Conservation (phyloP, 2,113 vertebrate species). For the Camelus dromedarius region DNA sequence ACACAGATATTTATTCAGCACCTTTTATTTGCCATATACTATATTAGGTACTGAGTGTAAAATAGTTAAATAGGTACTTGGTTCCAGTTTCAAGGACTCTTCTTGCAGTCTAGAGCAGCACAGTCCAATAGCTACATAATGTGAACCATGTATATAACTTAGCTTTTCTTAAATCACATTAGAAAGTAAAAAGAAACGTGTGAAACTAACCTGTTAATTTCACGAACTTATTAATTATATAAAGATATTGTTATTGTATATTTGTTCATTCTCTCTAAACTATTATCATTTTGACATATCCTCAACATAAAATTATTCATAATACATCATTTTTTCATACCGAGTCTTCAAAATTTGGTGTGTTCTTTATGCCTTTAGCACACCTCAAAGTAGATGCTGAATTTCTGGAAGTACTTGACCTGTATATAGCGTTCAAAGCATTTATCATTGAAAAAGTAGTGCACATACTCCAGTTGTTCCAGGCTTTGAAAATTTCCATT, state of each 20-base stretch:
- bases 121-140: not conserved
- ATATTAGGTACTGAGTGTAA: not conserved
- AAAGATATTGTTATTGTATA: not conserved
- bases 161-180: not conserved
- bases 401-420: not conserved
- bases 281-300: not conserved
- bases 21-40: not conserved
- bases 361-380: not conserved
- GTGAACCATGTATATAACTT: not conserved
- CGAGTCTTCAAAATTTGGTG: not conserved
- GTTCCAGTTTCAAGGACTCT: not conserved
- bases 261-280: not conserved
- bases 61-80: not conserved
- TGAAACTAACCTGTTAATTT: conserved; percentile 14
- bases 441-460: not conserved
- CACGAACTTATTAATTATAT: not conserved
- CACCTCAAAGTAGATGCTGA: not conserved
- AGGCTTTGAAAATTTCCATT: not conserved
- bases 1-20: not conserved
- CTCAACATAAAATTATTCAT: not conserved
- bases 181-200: not conserved
- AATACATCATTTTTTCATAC: not conserved
- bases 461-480: not conserved
- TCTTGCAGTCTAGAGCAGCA: not conserved
- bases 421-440: not conserved